These are phyloP conservation scores for Neuroscelio doddi DNA, from an alignment of 2,888 invertebrate genomes.

Conservation along the genomic window DNA sequence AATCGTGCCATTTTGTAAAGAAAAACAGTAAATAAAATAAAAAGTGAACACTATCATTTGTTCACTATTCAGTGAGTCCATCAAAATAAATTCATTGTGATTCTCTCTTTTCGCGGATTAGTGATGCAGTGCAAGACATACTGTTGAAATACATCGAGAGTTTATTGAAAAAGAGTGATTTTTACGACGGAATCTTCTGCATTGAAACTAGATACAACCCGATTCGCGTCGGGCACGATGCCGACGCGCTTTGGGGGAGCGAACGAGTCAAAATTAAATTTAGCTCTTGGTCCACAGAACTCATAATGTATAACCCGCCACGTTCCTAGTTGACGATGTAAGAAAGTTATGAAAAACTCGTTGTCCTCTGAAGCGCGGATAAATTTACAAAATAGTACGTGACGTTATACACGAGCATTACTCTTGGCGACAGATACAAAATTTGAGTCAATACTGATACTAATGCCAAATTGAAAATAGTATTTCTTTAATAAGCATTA, in stretches of 20 bases:
- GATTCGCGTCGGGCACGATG: conserved; percentile 28
- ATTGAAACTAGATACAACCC: conserved; percentile 22
- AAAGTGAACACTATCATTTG: conserved; percentile 35
- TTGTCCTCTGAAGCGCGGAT: conserved; percentile 29
- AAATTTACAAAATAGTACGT: conserved; percentile 47
- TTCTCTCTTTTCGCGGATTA: conserved; percentile 28
- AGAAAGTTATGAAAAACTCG: conserved; percentile 46
- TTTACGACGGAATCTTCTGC: conserved; percentile 17
- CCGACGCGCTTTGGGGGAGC: conserved; percentile 16
- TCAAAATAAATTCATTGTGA: conserved; percentile 15
- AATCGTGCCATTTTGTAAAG: conserved; percentile 28
- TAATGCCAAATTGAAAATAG: background rate
- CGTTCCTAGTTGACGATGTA: conserved; percentile 30
- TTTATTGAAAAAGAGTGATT: conserved; percentile 43
- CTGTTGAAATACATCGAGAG: conserved; percentile 31
- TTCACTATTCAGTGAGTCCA: conserved; percentile 22
- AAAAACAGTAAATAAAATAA: conserved; percentile 22
- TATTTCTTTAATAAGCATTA: too few species aligned
- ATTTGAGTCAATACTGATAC: conserved; percentile 7
- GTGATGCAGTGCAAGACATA: conserved; percentile 35
- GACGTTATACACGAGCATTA: conserved; percentile 16
- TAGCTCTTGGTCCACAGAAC: conserved; percentile 37
- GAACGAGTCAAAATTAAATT: conserved; percentile 38
- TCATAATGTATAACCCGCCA: conserved; percentile 36
- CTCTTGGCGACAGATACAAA: background rate